Evolutionary conservation across 1,140 invertebrate genomes (phyloP).

Genomic region (Drosophila chauvacae): DNA sequence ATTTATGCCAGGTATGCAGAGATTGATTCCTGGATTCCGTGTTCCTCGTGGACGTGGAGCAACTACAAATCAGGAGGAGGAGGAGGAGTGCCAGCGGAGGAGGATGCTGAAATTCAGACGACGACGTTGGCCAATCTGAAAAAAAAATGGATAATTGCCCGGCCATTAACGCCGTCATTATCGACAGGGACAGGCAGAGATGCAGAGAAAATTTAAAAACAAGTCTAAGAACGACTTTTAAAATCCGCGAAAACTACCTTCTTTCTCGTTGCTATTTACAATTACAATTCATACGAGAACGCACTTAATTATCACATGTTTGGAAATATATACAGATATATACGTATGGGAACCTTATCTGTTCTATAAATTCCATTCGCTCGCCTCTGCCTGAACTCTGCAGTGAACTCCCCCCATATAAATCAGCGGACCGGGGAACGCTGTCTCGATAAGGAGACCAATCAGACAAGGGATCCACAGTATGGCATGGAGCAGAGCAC

Average conservation of each 20-base stretch:
- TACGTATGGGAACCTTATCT: conserved; percentile 16
- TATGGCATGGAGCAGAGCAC: too few species aligned
- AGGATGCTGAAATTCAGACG: conserved; percentile 14
- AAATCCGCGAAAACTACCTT: neutral
- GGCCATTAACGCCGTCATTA: conserved; percentile 62
- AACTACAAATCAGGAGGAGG: conserved; percentile 20
- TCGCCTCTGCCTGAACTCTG: conserved; percentile 25
- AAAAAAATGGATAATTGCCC: conserved; percentile 29
- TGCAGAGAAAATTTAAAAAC: neutral
- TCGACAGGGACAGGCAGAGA: conserved; percentile 30
- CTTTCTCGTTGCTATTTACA: neutral
- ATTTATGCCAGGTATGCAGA: conserved; percentile 44
- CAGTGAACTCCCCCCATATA: conserved; percentile 32
- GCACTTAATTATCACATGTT: conserved; percentile 25
- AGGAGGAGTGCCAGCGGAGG: neutral
- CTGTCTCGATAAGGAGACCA: conserved; percentile 27
- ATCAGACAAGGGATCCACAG: conserved; percentile 5
- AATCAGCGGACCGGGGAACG: conserved; percentile 32
- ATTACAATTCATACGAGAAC: neutral
- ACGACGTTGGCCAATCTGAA: conserved; percentile 7
- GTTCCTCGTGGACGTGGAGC: conserved; percentile 20
- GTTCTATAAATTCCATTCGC: conserved; percentile 36
- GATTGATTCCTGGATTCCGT: conserved; percentile 31
- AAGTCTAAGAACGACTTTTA: neutral
- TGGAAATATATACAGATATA: neutral